Evolutionary conservation across 2,888 invertebrate species (phyloP).

Genomic region (Argyresthia albistria): DNA sequence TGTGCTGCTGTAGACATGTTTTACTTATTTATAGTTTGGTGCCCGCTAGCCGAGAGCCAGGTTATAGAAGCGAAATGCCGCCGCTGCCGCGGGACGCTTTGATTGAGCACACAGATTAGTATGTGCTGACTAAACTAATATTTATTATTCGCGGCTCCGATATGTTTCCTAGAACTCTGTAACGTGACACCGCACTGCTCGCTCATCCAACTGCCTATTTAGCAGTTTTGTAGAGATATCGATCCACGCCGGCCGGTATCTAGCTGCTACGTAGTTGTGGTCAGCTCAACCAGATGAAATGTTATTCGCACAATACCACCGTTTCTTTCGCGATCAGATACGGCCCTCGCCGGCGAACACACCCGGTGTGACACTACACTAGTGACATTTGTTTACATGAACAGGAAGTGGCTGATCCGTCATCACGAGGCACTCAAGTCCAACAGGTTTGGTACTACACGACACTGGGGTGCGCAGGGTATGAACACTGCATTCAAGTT

Average conservation of each 20-base stretch:
- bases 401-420: constrained; percentile 46
- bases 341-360: constrained; percentile 38
- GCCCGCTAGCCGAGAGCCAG: background rate
- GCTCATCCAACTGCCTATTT: constrained; percentile 33
- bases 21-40: constrained; percentile 3
- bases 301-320: constrained; percentile 52
- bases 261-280: constrained; percentile 16
- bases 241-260: constrained; percentile 34
- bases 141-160: constrained; percentile 32
- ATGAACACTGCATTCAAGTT: constrained; percentile 45
- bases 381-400: constrained; percentile 56
- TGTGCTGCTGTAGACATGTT: background rate
- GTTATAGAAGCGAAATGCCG: background rate
- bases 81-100: background rate
- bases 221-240: constrained; percentile 30
- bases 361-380: constrained; percentile 47
- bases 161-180: constrained; percentile 38
- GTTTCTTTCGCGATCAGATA: constrained; percentile 47
- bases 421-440: constrained; percentile 38
- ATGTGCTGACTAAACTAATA: constrained; percentile 32
- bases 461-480: constrained; percentile 37
- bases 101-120: constrained; percentile 16
- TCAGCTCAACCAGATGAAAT: constrained; percentile 38
- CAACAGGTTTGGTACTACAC: constrained; percentile 61
- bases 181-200: constrained; percentile 37